Percentiles rank a stretch among this genome's conserved stretches.
These are phyloP conservation scores for Pheosia gnoma DNA, from an alignment of 2,888 invertebrate genomes.

Conservation along the genomic window DNA sequence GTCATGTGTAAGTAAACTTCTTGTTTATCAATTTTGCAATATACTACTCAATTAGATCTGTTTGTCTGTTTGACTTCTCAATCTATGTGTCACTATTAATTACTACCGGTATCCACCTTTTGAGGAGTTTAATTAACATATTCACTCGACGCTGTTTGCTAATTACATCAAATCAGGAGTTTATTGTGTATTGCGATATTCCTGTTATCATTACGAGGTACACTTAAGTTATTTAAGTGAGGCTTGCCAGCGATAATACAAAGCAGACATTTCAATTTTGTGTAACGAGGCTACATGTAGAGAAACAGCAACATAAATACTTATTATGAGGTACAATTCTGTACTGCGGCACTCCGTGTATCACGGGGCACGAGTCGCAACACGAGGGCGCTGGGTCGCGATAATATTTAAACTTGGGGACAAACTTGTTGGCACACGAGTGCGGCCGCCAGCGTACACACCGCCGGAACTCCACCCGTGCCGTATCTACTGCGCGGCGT, in stretches of 20 bases:
- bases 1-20: constrained; percentile 90
- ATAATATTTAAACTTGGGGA: constrained; percentile 7
- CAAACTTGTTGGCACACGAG: constrained; percentile 17
- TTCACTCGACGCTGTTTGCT: no score
- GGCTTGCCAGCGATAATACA: background rate
- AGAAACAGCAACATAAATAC: constrained; percentile 1
- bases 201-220: no score
- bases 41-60: no score
- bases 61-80: no score
- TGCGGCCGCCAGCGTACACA: background rate
- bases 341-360: background rate
- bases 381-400: background rate
- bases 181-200: no score
- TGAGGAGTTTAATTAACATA: no score
- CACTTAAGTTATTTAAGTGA: background rate
- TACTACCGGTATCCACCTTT: no score
- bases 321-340: constrained; percentile 1
- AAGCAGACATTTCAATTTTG: background rate
- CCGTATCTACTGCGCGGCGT: constrained; percentile 6
- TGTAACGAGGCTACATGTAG: background rate
- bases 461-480: background rate
- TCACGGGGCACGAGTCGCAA: background rate
- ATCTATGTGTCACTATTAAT: no score
- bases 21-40: background rate
- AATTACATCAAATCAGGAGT: no score